Evolutionary conservation across 2,113 vertebrate genomes (phyloP).

Genomic region (Scatophagus argus): DNA sequence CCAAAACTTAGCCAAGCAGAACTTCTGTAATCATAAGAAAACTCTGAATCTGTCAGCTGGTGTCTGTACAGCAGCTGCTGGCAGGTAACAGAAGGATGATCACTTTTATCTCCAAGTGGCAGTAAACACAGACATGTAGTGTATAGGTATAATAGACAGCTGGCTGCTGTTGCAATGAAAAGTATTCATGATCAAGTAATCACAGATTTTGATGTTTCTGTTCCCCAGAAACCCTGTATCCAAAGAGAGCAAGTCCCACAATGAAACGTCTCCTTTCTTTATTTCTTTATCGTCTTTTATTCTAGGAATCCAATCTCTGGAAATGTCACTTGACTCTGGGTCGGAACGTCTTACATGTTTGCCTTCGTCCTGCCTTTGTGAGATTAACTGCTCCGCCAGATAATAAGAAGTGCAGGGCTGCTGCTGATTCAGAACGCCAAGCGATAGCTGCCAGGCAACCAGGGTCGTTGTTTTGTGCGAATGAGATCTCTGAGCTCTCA

Average conservation of each 20-base stretch:
- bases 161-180: neutral
- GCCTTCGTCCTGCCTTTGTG: slow-evolving; percentile 43
- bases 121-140: neutral
- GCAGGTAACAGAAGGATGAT: neutral
- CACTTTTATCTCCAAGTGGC: neutral
- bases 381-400: slow-evolving; percentile 62
- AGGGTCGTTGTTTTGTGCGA: slow-evolving; percentile 11
- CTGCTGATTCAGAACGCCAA: slow-evolving; percentile 50
- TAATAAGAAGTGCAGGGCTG: slow-evolving; percentile 53
- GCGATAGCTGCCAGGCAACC: slow-evolving; percentile 79
- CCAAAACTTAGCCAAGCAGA: no score
- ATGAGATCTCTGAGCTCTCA: slow-evolving; percentile 17
- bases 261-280: slow-evolving; percentile 32
- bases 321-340: slow-evolving; percentile 63
- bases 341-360: slow-evolving; percentile 42
- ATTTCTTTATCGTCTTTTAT: slow-evolving; percentile 45
- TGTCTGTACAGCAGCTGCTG: neutral
- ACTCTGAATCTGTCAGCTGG: neutral
- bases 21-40: neutral
- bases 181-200: neutral
- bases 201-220: neutral
- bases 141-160: neutral
- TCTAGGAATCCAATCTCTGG: slow-evolving; percentile 56
- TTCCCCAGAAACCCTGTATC: neutral
- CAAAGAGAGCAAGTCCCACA: neutral